Evolutionary conservation across 2,888 invertebrate species (phyloP), one percentile per base, ranked within the genome.

Genomic region (Drosophila mayaguana): DNA sequence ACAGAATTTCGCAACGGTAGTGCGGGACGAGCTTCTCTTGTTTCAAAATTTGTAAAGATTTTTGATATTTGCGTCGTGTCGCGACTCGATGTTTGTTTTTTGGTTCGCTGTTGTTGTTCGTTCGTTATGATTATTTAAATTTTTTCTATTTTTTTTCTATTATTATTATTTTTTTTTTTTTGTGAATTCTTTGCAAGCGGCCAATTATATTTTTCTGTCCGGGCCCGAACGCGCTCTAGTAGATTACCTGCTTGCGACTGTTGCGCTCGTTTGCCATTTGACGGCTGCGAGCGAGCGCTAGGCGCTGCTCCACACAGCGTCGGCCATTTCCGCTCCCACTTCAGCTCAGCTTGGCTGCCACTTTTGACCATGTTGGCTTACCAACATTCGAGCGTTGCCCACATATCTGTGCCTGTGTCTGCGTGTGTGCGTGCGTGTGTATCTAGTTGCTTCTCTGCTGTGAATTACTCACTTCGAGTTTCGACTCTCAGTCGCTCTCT

Each of bases 191-290:
- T 54, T 68, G 71, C 72, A 59, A 78, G 73, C 63, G 56, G 55
- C 25, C 14, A 28, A 45, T 34, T 22, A 45, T 34, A 45, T 25
- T 53, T 53, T 25, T 53, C 38, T 78, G 78, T 90, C 91, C 89
- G 91, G 79, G 73, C 77, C 86, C 80, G 81, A 80, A 83, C 88
- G 90, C 91, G 90, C 80, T 81, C 88, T 77, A 79, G 80, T 90
- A 80, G 88, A 82, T 86, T 88, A 84, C 87, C 89, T 81, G 88
- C 84, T 91, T 80, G 83, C 89, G 89, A 91, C 91, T 91, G 88
- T 75, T 78, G 74, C 64, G 64, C 61, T 75, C 66, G 74, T 62
- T 69, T 74, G 75, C 73, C 64, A 77, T 75, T 81, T 76, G 72
- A 65, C 75, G 59, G 70, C 71, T 62, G 59, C 75, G 46, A 65